phyloP scores from a whole-genome alignment of 2,888 invertebrate species.

The Oligia strigilis region DNA sequence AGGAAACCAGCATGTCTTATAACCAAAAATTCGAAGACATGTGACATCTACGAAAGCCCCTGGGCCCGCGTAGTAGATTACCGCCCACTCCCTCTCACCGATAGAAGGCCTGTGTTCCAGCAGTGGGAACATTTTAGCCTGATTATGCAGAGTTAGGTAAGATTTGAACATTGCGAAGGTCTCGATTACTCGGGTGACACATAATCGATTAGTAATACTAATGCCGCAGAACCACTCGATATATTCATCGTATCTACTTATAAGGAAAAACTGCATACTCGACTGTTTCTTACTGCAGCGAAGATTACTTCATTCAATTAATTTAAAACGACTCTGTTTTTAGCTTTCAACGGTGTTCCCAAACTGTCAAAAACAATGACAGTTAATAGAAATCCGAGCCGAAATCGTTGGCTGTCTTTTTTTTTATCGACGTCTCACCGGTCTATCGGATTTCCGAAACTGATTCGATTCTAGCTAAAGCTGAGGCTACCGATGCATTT shows the following conservation, averaged over 20 bases:
- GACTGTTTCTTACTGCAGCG: conserved; percentile 8
- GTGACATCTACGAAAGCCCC: not conserved
- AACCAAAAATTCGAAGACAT: not conserved
- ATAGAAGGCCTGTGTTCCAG: not conserved
- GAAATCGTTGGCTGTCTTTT: conserved; percentile 44
- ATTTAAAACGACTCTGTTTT: conserved; percentile 24
- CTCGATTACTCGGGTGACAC: conserved; percentile 49
- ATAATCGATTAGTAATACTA: conserved; percentile 43
- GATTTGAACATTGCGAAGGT: conserved; percentile 48
- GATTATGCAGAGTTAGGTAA: conserved; percentile 24
- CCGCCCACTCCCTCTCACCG: not conserved
- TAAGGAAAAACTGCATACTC: conserved; percentile 39
- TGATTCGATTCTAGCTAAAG: conserved; percentile 31
- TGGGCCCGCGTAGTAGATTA: not conserved
- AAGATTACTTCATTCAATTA: conserved; percentile 23
- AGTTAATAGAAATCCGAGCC: conserved; percentile 64
- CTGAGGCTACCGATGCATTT: conserved; percentile 30
- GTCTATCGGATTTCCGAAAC: conserved; percentile 55
- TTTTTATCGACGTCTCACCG: conserved; percentile 52
- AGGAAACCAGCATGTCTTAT: not conserved
- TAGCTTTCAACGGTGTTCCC: conserved; percentile 46
- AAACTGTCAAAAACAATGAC: conserved; percentile 59
- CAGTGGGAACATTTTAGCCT: not conserved
- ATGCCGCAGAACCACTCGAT: conserved; percentile 10
- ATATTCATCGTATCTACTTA: conserved; percentile 11